Percentiles rank a stretch among this genome's conserved stretches.
phyloP scores from a whole-genome alignment of 2,113 vertebrate genomes.

The Prolemur simus region DNA sequence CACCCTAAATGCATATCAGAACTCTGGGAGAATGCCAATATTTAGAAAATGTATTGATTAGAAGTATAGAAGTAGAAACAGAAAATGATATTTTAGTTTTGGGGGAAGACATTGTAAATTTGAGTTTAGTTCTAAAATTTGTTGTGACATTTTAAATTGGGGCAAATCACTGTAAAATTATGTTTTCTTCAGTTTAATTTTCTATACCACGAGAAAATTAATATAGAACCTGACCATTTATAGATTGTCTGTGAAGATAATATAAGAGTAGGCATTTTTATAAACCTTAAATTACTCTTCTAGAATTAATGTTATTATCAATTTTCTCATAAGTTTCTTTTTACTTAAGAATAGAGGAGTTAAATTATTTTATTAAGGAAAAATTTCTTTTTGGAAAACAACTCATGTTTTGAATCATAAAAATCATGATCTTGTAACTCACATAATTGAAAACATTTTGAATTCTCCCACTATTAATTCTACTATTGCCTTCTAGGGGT shows the following conservation, averaged over 20 bases:
- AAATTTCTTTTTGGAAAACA: neutral
- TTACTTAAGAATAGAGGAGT: neutral
- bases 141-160: neutral
- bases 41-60: neutral
- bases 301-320: neutral
- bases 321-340: neutral
- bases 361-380: neutral
- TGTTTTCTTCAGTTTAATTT: neutral
- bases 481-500: neutral
- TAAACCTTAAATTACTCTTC: neutral
- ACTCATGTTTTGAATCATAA: neutral
- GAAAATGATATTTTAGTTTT: neutral
- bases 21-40: neutral
- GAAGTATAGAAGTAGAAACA: neutral
- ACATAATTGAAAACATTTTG: neutral
- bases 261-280: neutral
- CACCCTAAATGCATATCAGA: neutral
- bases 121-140: neutral
- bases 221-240: neutral
- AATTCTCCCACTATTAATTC: neutral
- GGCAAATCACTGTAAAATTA: neutral
- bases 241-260: neutral
- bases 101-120: neutral
- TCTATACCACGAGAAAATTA: neutral
- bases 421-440: neutral